These are phyloP conservation scores for Dinocampus coccinellae DNA, from an alignment of 2,888 invertebrate species.

Conservation along the genomic window DNA sequence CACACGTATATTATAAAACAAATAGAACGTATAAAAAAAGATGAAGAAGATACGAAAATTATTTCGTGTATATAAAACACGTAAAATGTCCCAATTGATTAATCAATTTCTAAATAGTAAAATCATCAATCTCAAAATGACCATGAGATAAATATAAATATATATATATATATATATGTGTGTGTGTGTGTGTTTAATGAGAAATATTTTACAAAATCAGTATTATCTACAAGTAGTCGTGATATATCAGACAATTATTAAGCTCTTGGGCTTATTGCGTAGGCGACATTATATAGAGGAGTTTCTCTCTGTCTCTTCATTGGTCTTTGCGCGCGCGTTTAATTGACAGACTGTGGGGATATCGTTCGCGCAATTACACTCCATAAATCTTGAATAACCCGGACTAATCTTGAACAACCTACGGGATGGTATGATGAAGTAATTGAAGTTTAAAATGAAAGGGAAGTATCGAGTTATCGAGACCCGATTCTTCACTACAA, in stretches of 20 bases:
- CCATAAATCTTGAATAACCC: slow-evolving; percentile 44
- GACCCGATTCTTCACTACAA: slow-evolving; percentile 31
- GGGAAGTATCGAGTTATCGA: slow-evolving; percentile 17
- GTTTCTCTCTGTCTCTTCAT: slow-evolving; percentile 9
- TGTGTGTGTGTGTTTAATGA: background rate
- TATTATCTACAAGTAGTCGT: background rate
- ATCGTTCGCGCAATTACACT: slow-evolving; percentile 46
- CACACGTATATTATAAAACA: too few species aligned
- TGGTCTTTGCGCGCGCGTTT: slow-evolving; percentile 29
- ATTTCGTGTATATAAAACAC: too few species aligned
- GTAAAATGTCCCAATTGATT: too few species aligned
- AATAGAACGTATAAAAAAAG: too few species aligned
- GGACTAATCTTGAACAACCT: slow-evolving; percentile 28
- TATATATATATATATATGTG: too few species aligned
- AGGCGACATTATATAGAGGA: background rate
- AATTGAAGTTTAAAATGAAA: background rate
- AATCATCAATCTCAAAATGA: too few species aligned
- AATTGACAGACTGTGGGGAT: slow-evolving; percentile 48
- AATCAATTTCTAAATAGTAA: too few species aligned
- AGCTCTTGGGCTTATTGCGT: background rate
- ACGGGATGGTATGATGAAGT: slow-evolving; percentile 12
- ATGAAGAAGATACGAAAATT: too few species aligned
- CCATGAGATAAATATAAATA: too few species aligned
- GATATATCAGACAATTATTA: background rate
- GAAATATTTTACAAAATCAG: background rate